Percentiles rank a stretch among this genome's conserved stretches.
These are phyloP conservation scores for Anodontia alba DNA, from an alignment of 2,888 invertebrate genomes.

Conservation along the genomic window DNA sequence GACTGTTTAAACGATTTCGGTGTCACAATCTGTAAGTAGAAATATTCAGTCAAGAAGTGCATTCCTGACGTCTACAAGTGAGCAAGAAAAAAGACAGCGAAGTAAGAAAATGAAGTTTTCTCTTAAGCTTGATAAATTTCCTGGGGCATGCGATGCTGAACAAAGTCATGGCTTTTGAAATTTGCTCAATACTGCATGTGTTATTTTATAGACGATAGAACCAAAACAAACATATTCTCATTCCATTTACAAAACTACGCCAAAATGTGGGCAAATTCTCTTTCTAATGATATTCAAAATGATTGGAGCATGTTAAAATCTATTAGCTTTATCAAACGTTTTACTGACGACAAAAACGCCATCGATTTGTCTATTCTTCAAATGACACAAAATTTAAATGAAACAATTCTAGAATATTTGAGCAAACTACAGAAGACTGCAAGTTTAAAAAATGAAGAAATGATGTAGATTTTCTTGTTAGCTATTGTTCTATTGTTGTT, in stretches of 20 bases:
- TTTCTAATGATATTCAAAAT: not conserved
- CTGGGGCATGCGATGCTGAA: not conserved
- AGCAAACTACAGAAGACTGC: not conserved
- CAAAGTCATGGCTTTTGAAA: not conserved
- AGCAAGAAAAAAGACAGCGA: not conserved
- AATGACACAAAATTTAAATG: not conserved
- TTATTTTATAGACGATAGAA: not conserved
- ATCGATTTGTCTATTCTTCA: not conserved
- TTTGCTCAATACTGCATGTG: not conserved
- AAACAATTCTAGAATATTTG: not conserved
- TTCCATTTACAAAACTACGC: conserved; percentile 2
- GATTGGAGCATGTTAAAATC: not conserved
- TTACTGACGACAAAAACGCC: not conserved
- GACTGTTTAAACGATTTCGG: no score
- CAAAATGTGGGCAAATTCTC: not conserved
- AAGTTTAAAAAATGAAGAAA: not conserved
- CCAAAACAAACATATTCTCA: conserved; percentile 1
- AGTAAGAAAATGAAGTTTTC: conserved; percentile 13
- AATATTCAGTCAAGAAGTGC: no score
- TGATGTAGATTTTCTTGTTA: not conserved
- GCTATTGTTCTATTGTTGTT: not conserved
- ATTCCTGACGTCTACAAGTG: no score
- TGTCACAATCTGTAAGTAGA: no score
- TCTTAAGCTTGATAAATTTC: not conserved
- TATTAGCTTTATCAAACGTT: not conserved